These are phyloP conservation scores for Eulemur albifrons DNA, from an alignment of 2,797 vertebrate genomes.

Conservation along the genomic window DNA sequence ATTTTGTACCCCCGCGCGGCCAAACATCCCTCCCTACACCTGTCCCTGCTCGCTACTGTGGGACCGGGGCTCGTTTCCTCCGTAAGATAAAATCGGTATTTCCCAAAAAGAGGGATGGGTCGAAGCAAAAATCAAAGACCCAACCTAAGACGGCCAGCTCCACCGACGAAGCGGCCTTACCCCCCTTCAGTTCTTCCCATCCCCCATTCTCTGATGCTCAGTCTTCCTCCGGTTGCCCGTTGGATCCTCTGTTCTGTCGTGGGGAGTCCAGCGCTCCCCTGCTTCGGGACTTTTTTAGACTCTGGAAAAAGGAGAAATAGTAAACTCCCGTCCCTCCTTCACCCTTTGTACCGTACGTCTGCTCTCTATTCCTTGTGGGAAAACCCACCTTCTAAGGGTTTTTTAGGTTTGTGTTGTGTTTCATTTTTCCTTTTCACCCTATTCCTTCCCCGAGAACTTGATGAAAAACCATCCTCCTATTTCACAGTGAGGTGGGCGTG, in stretches of 20 bases:
- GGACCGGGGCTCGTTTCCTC: neutral
- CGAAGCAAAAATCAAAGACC: slow-evolving; percentile 11
- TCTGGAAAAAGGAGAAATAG: neutral
- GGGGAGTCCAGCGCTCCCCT: neutral
- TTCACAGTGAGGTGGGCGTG: slow-evolving; percentile 52
- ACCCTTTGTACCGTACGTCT: neutral
- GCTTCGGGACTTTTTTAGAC: neutral
- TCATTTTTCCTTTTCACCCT: slow-evolving; percentile 21
- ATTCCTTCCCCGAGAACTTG: slow-evolving; percentile 33
- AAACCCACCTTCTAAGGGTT: neutral
- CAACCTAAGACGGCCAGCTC: neutral
- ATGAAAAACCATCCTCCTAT: neutral
- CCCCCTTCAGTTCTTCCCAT: neutral
- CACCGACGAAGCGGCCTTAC: neutral
- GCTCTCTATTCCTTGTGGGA: neutral
- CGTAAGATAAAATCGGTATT: neutral
- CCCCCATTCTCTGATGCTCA: slow-evolving; percentile 26
- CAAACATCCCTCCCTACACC: slow-evolving; percentile 38
- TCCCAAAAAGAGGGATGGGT: neutral
- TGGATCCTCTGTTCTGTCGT: neutral
- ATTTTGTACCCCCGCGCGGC: neutral
- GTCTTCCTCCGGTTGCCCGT: neutral
- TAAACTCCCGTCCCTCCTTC: neutral
- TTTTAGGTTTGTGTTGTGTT: slow-evolving; percentile 10
- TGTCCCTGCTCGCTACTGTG: slow-evolving; percentile 10